Base-by-base conservation (phyloP, 35 echinoderm and acorn worm genomes). In the Apostichopus californicus region DNA sequence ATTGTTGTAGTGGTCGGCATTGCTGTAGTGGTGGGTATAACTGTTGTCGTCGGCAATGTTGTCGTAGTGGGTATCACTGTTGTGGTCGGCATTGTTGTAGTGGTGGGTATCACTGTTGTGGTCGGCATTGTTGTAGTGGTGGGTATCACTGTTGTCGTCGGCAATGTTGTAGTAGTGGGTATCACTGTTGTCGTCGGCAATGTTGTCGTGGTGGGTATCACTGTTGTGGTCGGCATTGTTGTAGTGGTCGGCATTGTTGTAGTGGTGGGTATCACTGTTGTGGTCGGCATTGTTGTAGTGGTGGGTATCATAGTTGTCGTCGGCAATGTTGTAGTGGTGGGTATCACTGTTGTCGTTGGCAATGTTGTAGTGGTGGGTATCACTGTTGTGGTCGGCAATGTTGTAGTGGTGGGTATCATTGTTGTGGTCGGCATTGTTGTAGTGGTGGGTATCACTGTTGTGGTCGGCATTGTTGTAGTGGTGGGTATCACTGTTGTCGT, bases 41-140 rank as follows among this genome's bases (percentile, higher is more conserved):
- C 57, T 9, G 91, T 92, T 28, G 92, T 93, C 0, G 92, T 91
- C 7, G 93, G 60, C 23, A 90, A 56, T n/a, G 77, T 75, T 59
- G 93, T 94, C 21, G 93, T 81, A 23, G 93, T 90, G 59, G 89
- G 93, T 34, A 54, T 55, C 7, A 70, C 28, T 28, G 94, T 95
- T 78, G 94, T 92, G 8, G 87, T 54, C 6, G 87, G 55, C 28
- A 77, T 9, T 5, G 77, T 90, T 3, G 87, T 80, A 58, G 63
- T 26, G 17, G 77, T 77, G 11, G 21, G 17, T 83, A 46, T 86
- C 77, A 21, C 6, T 63, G 77, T 10, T 78, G 18, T 64, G 1
- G 57, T 83, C 58, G 59, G 0, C 13, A 81, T 58, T 13, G 91
- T 92, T 18, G 91, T 83, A 11, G 91, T 68, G 56, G 85, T 90